phyloP scores from a whole-genome alignment of 2,113 vertebrate genomes.

The Amphiprion percula region DNA sequence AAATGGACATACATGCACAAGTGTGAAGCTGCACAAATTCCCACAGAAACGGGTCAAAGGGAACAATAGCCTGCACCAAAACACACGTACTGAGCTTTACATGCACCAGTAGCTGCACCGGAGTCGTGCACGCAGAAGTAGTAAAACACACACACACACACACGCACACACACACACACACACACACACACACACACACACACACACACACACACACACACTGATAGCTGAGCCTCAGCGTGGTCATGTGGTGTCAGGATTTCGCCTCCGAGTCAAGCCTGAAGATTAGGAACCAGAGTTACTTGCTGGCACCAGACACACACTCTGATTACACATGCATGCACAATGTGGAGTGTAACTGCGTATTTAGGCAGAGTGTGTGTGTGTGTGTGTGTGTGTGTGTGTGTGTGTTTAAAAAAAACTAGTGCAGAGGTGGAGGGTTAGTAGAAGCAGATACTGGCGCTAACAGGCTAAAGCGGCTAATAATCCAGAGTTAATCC shows the following conservation, averaged over 20 bases:
- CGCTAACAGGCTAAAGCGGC: constrained; percentile 5
- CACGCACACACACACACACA: constrained; percentile 1
- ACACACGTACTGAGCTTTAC: not conserved
- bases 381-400: not conserved
- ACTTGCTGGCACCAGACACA: constrained; percentile 3
- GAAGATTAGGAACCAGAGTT: constrained; percentile 56
- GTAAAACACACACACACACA: not conserved
- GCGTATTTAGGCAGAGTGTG: not conserved
- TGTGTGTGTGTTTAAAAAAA: not conserved
- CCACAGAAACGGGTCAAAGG: constrained; percentile 1
- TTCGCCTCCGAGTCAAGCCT: constrained; percentile 40
- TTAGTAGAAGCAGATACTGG: constrained; percentile 1
- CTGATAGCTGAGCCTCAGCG: constrained; percentile 11
- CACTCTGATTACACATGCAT: not conserved
- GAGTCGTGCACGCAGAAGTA: no score
- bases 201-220: constrained; percentile 10
- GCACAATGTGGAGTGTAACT: not conserved
- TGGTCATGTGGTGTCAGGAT: constrained; percentile 62
- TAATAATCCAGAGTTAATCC: constrained; percentile 43
- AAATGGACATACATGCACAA: not conserved
- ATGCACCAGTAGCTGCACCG: not conserved
- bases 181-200: constrained; percentile 1
- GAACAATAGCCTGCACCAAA: not conserved
- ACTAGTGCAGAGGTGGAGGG: no score
- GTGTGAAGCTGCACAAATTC: constrained; percentile 1